Percentiles rank a stretch among this genome's conserved stretches.
Conservation (phyloP, 1,140 invertebrate species). For the Ectropis grisescens region DNA sequence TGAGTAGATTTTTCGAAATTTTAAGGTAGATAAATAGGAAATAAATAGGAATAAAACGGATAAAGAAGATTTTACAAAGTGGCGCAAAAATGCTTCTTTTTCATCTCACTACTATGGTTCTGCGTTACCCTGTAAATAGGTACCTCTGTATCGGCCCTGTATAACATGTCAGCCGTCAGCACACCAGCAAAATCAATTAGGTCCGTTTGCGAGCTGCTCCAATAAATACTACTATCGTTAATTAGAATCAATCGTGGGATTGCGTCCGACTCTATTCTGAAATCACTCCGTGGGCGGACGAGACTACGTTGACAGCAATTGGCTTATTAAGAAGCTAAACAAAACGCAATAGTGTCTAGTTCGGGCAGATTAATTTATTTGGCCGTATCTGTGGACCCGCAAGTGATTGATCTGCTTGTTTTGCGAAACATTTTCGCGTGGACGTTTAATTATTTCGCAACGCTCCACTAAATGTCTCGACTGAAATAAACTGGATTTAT, state of each 20-base stretch:
- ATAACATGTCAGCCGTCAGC: constrained; percentile 19
- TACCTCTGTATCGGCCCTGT: too few relatives aligned
- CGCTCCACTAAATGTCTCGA: too few relatives aligned
- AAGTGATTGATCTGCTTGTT: constrained; percentile 22
- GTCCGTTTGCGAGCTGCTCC: constrained; percentile 56
- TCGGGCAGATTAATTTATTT: constrained; percentile 34
- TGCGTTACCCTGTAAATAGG: too few relatives aligned
- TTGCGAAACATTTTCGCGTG: constrained; percentile 1
- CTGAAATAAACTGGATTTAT: too few relatives aligned
- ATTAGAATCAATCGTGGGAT: constrained; percentile 66
- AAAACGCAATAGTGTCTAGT: constrained; percentile 30
- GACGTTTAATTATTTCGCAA: too few relatives aligned
- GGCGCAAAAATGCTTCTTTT: too few relatives aligned
- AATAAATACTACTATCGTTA: constrained; percentile 67
- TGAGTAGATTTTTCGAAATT: too few relatives aligned
- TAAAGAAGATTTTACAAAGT: too few relatives aligned
- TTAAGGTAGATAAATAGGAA: too few relatives aligned
- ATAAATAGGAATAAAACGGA: too few relatives aligned
- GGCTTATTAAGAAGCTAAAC: constrained; percentile 48
- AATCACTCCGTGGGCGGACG: constrained; percentile 53
- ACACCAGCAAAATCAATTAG: constrained; percentile 58
- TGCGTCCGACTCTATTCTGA: constrained; percentile 49
- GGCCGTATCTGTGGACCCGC: constrained; percentile 17
- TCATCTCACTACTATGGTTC: too few relatives aligned
- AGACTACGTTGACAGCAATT: constrained; percentile 42